phyloP scores from a whole-genome alignment of 2,797 vertebrate species.

The Sylvia borin region DNA sequence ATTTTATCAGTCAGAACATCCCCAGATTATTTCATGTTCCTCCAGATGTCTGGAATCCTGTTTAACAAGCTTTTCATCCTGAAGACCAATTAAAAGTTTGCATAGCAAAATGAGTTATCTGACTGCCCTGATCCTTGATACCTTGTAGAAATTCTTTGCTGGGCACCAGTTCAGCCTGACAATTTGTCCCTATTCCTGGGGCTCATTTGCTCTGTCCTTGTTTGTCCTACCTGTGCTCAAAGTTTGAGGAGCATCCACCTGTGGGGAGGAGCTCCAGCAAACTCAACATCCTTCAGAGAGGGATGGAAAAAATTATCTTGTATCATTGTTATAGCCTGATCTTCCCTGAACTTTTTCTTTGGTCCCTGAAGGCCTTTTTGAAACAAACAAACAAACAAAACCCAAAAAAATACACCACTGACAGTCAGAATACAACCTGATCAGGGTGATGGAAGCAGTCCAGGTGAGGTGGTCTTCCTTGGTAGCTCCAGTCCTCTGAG shows the following conservation, averaged over 20 bases:
- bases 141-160: background rate
- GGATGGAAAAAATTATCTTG: background rate
- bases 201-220: background rate
- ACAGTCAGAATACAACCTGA: too few relatives aligned
- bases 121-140: background rate
- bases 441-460: too few relatives aligned
- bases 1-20: background rate
- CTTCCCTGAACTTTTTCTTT: background rate
- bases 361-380: background rate
- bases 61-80: background rate
- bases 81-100: background rate
- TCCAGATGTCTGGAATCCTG: background rate
- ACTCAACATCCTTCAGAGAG: background rate
- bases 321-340: background rate
- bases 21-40: background rate
- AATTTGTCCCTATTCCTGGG: background rate
- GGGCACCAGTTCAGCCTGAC: background rate
- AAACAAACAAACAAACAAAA: background rate
- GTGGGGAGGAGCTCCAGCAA: background rate
- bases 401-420: too few relatives aligned
- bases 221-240: background rate
- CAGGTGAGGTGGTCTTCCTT: too few relatives aligned
- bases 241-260: accelerated
- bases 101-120: background rate
- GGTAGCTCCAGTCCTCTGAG: too few relatives aligned